A percentile compares a stretch with the other conserved stretches of the same genome.
Evolutionary conservation across 2,888 invertebrate genomes (phyloP).

Genomic region (Agrenia bidenticulata): DNA sequence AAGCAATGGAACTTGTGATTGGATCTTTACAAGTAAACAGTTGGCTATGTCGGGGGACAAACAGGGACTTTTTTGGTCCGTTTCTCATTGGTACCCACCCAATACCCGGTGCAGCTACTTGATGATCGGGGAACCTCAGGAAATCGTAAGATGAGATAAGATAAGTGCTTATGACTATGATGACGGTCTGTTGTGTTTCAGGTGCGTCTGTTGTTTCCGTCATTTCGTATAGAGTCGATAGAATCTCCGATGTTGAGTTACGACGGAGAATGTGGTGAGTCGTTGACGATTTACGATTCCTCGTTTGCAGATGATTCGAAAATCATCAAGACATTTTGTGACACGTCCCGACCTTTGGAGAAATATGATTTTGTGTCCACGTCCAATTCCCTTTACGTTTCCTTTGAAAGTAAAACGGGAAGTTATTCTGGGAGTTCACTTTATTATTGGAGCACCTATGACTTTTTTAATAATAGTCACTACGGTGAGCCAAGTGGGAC

Average conservation of each 20-base stretch:
- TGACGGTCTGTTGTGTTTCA: too few relatives aligned
- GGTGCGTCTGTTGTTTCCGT: slow-evolving; percentile 80
- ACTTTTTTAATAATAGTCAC: slow-evolving; percentile 87
- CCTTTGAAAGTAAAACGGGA: slow-evolving; percentile 88
- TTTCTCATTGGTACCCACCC: slow-evolving; percentile 92
- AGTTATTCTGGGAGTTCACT: slow-evolving; percentile 77
- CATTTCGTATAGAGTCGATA: slow-evolving; percentile 60
- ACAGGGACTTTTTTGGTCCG: slow-evolving; percentile 85
- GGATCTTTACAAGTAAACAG: slow-evolving; percentile 76
- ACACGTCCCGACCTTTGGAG: slow-evolving; percentile 89
- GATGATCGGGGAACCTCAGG: slow-evolving; percentile 80
- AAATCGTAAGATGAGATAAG: too few relatives aligned
- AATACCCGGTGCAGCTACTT: slow-evolving; percentile 89
- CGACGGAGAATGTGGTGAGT: slow-evolving; percentile 87
- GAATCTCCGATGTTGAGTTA: slow-evolving; percentile 74
- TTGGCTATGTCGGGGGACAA: slow-evolving; percentile 75
- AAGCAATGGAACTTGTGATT: slow-evolving; percentile 74
- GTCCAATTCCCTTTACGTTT: slow-evolving; percentile 79
- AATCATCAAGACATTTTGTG: slow-evolving; percentile 91
- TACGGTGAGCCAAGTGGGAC: slow-evolving; percentile 81
- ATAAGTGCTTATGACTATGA: too few relatives aligned
- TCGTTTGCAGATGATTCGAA: slow-evolving; percentile 83
- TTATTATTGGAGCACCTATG: slow-evolving; percentile 92
- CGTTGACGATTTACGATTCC: slow-evolving; percentile 84
- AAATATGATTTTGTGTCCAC: slow-evolving; percentile 90